Evolutionary conservation across 2,888 invertebrate species (phyloP), one percentile per base, ranked within the genome.

Genomic region (Dasypogon diadema): DNA sequence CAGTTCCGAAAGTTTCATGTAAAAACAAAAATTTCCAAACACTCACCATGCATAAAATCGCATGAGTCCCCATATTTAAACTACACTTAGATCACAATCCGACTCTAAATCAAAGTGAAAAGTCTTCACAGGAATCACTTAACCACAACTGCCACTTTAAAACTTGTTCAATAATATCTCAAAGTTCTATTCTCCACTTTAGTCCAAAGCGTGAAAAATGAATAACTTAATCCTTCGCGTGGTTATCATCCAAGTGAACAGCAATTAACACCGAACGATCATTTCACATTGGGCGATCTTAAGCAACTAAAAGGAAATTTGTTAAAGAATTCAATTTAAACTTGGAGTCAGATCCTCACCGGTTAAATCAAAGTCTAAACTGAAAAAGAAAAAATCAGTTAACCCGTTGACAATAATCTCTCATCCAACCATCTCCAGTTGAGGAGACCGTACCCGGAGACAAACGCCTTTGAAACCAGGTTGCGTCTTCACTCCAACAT

Each of bases 301-400:
- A 82, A 84, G 83, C 84, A 85, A 85, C 85, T 85, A 85, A 85
- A 85, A 85, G 85, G 85, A 84, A 83, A 82, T 82, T 82, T 80
- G 81, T 80, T 76, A 81, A 84, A 82, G 84, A 84, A 84, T 83
- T 84, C 83, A 84, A 84, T 85, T 85, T 85, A 85, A 85, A 84
- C 60, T 18, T 73, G 42, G 26, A 34, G 21, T 10, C 42, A 30
- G 22, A 60, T 74, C 60, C 48, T 74, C 60, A 21, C 34, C 34
- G 21, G 70, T 21, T 21, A 51, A 30, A 26, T 26, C 48, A 48
- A 68, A 51, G 54, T 30, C 54, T 30, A 21, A 70, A 16, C 34
- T 30, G 21, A 26, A 70, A 14, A 65, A 65, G 48, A 24, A 46
- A 48, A 46, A 22, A 48, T 24, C 10, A 42, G 42, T 10, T 42